phyloP scores from a whole-genome alignment of 2,113 vertebrate species.

The Myanophis thanlyinensis region DNA sequence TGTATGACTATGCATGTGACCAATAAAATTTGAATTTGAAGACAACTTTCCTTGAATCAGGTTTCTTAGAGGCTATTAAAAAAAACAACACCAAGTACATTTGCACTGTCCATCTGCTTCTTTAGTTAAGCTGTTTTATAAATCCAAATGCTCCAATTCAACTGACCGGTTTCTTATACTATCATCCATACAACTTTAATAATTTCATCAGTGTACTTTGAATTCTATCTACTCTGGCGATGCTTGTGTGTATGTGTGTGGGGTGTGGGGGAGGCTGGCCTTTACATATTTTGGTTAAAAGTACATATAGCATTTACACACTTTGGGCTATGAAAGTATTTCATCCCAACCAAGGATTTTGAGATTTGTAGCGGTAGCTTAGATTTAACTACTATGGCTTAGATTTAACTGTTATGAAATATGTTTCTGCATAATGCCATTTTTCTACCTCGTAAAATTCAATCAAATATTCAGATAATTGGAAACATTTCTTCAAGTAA shows the following conservation, averaged over 20 bases:
- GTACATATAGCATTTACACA: too few relatives aligned
- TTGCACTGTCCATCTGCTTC: neutral
- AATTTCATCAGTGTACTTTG: neutral
- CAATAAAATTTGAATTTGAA: too few relatives aligned
- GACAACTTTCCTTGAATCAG: neutral
- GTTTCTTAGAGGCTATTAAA: neutral
- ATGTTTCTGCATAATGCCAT: neutral
- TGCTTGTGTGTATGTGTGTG: neutral
- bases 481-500: neutral
- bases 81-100: neutral
- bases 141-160: neutral
- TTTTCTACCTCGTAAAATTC: neutral
- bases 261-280: too few relatives aligned
- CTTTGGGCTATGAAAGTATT: neutral
- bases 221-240: neutral
- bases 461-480: neutral
- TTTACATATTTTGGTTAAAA: neutral
- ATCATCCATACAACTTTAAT: neutral
- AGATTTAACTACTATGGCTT: neutral
- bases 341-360: neutral
- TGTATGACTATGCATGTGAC: too few relatives aligned
- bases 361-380: neutral
- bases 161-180: neutral
- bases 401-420: neutral
- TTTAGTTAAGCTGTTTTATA: neutral